Conservation (phyloP, 2,113 vertebrate genomes). For the Emydocephalus ijimae region DNA sequence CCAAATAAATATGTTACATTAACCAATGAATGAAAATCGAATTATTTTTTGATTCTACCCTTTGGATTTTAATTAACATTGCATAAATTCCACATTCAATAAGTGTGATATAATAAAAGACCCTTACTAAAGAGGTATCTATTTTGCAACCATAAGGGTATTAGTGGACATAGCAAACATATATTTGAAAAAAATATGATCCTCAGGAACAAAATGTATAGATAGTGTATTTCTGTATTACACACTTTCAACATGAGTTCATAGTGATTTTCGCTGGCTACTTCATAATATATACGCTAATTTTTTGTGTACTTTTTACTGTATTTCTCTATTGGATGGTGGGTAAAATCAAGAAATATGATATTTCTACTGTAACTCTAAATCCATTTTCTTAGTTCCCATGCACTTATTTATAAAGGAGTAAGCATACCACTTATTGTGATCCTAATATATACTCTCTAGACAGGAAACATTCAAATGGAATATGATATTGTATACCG, state of each 20-base stretch:
- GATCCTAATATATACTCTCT: rapidly evolving
- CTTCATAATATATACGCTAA: not conserved
- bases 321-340: not conserved
- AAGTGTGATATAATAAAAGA: not conserved
- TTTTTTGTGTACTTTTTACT: not conserved
- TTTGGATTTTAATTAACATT: not conserved
- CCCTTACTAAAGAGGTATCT: not conserved
- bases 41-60: not conserved
- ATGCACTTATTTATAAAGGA: not conserved
- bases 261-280: not conserved
- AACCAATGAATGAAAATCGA: not conserved
- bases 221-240: not conserved
- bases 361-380: not conserved
- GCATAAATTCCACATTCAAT: not conserved
- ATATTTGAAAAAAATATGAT: not conserved
- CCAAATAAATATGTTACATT: not conserved
- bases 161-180: not conserved
- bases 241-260: not conserved
- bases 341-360: not conserved
- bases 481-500: not conserved
- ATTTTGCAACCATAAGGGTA: not conserved
- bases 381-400: not conserved
- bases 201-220: not conserved
- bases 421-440: conserved; percentile 20
- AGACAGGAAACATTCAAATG: not conserved